Conservation (phyloP, 2,797 vertebrate species). For the Nyctalus aviator region DNA sequence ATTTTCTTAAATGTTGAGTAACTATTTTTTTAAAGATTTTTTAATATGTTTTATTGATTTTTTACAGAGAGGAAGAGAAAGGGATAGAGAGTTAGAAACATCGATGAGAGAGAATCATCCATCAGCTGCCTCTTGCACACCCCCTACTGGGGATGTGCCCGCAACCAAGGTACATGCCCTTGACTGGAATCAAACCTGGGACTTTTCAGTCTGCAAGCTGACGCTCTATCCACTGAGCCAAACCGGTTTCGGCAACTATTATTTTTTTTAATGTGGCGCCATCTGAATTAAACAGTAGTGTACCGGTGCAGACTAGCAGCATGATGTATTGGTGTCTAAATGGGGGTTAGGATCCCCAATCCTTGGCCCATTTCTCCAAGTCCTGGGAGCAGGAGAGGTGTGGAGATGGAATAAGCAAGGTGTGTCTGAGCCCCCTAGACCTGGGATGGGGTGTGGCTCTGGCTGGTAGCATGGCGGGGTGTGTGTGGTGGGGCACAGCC, state of each 20-base stretch:
- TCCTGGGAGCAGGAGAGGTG: not conserved
- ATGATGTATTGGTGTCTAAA: not conserved
- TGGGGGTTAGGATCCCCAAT: not conserved
- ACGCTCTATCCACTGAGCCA: no score
- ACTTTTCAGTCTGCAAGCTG: no score
- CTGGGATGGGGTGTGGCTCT: not conserved
- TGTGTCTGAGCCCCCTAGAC: not conserved
- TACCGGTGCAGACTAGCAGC: accelerated
- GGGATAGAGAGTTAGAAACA: no score
- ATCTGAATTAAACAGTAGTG: not conserved
- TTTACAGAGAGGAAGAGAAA: no score
- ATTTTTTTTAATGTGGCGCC: no score
- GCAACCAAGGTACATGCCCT: no score
- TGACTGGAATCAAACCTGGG: no score
- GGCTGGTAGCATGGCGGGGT: not conserved
- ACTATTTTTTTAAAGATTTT: not conserved
- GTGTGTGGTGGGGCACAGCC: not conserved
- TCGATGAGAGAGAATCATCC: no score
- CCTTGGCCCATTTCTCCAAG: not conserved
- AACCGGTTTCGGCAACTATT: not conserved
- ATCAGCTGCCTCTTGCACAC: no score
- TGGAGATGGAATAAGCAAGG: not conserved
- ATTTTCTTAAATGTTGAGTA: not conserved
- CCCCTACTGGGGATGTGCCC: no score
- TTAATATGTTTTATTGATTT: no score